A percentile compares a stretch with the other conserved stretches of the same genome.
Evolutionary conservation across 2,113 vertebrate genomes (phyloP).

Genomic region (Prunella himalayana): DNA sequence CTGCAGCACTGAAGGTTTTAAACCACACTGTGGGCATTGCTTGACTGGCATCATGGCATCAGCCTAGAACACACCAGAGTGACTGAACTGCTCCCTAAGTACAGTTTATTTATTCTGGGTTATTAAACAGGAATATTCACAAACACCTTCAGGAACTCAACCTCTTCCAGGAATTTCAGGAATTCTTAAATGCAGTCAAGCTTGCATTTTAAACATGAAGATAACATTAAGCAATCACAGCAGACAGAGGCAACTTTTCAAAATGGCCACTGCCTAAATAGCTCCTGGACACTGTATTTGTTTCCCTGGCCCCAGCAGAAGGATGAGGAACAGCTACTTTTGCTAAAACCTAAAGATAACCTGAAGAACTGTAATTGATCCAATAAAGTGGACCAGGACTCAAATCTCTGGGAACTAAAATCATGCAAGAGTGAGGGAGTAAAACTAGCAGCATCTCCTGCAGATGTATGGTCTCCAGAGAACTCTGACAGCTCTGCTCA

Average conservation of each 20-base stretch:
- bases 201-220: neutral
- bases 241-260: neutral
- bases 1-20: neutral
- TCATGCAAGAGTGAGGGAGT: neutral
- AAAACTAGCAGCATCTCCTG: neutral
- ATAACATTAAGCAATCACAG: neutral
- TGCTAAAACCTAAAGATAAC: neutral
- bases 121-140: neutral
- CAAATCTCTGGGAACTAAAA: neutral
- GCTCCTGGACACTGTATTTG: neutral
- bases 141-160: neutral
- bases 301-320: neutral
- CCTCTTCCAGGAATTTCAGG: neutral
- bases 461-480: neutral
- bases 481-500: neutral
- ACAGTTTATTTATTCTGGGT: neutral
- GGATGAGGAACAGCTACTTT: neutral
- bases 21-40: fast-evolving
- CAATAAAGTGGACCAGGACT: neutral
- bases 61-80: neutral
- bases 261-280: neutral
- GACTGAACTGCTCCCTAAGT: neutral
- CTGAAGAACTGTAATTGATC: neutral
- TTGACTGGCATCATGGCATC: neutral
- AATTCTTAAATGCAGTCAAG: neutral